Base-by-base conservation (phyloP, 1,140 invertebrate species). In the Idris sp. region DNA sequence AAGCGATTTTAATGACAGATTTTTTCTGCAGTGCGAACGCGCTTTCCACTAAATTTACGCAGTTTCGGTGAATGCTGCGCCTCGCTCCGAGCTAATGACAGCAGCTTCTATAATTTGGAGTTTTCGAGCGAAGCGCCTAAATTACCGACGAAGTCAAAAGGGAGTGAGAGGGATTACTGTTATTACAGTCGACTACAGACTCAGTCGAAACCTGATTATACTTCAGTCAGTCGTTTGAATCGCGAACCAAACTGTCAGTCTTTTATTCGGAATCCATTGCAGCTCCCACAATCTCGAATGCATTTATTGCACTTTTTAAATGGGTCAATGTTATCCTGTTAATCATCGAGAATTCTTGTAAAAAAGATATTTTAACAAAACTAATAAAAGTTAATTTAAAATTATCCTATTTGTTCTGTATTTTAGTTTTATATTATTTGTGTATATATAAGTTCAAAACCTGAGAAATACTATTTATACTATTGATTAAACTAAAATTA, bases 31-130 rank as follows among this genome's bases (percentile, higher is more conserved):
- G 16, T 14, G 56, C 38, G 49, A 33, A 44, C 44, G 48, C 30
- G 64, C 62, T 84, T 83, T 82, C 77, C 79, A 68, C 69, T 80
- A 83, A 85, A 82, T 82, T 80, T 73, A 62, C 77, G 71, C 77
- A 53, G 76, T 53, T 85, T 85, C 83, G 83, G 61, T 77, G 81
- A 83, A 81, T 61, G 69, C 74, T 69, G n/a, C n/a, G 65, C 54
- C 62, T 53, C 68, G 81, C 76, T 76, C 43, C 36, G 74, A 78
- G 78, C 81, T 86, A 87, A 86, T 86, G 83, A 86, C 84, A 84
- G 84, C 81, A 83, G 79, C 84, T 85, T 85, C 84, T 86, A 85
- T 86, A 87, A 87, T 86, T 87, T 87, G 81, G 85, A 82, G 81
- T 83, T 84, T 84, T 86, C 79, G 81, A 83, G 81, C 79, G 80